These are phyloP conservation scores for Ambastaia sidthimunki DNA, from an alignment of 2,797 vertebrate species.

Conservation along the genomic window DNA sequence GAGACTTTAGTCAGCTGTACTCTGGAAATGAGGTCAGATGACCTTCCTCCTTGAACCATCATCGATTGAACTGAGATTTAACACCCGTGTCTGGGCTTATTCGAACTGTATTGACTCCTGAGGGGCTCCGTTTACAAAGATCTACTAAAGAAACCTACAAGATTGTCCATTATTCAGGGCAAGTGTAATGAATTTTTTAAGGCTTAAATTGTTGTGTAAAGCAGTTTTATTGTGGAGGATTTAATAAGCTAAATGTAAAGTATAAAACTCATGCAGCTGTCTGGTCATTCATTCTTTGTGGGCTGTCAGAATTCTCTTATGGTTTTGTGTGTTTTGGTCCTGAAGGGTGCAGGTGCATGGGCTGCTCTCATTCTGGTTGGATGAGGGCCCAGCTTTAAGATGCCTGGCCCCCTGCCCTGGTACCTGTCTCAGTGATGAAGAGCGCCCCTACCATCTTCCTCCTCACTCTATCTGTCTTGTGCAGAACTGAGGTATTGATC, in stretches of 20 bases:
- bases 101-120: not conserved
- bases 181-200: not conserved
- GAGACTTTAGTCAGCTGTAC: slow-evolving; percentile 26
- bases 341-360: slow-evolving; percentile 44
- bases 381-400: slow-evolving; percentile 48
- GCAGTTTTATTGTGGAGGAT: not conserved
- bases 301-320: slow-evolving; percentile 7
- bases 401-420: slow-evolving; percentile 39
- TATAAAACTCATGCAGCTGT: not conserved
- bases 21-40: slow-evolving; percentile 17
- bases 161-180: not conserved
- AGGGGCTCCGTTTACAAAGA: not conserved
- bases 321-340: slow-evolving; percentile 9
- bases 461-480: slow-evolving; percentile 61
- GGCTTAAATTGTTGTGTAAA: not conserved
- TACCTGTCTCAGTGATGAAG: slow-evolving; percentile 65
- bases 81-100: not conserved
- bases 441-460: slow-evolving; percentile 49
- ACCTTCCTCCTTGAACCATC: slow-evolving; percentile 11
- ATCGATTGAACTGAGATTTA: slow-evolving; percentile 24
- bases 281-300: not conserved
- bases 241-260: not conserved
- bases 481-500: slow-evolving; percentile 58
- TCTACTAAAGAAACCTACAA: not conserved
- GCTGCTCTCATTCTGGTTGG: slow-evolving; percentile 29